Base-by-base conservation (phyloP, 2,797 vertebrate species). In the Danio choprae region DNA sequence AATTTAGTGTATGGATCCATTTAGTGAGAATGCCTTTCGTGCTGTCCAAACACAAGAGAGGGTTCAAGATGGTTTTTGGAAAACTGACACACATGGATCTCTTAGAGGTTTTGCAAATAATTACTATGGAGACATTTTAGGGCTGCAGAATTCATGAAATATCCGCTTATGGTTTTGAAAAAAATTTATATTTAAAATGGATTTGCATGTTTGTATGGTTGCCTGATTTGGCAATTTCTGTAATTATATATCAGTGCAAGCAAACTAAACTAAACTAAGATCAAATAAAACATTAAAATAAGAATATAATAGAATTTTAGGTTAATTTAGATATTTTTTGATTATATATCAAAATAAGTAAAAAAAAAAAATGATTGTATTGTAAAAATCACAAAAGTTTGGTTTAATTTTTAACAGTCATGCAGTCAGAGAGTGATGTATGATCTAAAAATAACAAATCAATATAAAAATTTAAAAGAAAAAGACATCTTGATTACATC, bases 1-100 rank as follows among this genome's bases (percentile, higher is more conserved):
- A 43, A 62, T 76, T 81, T 70, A 65, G 40, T 29, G 16, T 40
- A 20, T 40, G 53, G 59, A 62, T 67, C 53, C n/a, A 65, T 29
- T 29, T 29, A 29, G 43, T 56, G 71, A 50, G 3, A 53, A 69
- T 12, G 65, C 56, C 29, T 78, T 7, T 58, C n/a, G 0, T 3
- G 36, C 56, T 48, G 41, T 12, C 53, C 55, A 50, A 69, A 60
- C 36, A 50, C 44, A 62, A 55, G 60, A 60, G 3, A 75, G 46
- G 58, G n/a, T 41, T 50, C 29, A 43, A 50, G 50, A 63, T 16
- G 6, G 22, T 55, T 77, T 65, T 77, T 29, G 63, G 29, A 18
- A 38, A 38, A 65, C 12, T 16, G 4, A 29, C 18, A 36, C 16
- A 9, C 44, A 44, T 40, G 15, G 18, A 43, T 55, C n/a, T 12